Evolutionary conservation across 2,113 vertebrate genomes (phyloP), one percentile per base, ranked within the genome.

Genomic region (Dinomys branickii): DNA sequence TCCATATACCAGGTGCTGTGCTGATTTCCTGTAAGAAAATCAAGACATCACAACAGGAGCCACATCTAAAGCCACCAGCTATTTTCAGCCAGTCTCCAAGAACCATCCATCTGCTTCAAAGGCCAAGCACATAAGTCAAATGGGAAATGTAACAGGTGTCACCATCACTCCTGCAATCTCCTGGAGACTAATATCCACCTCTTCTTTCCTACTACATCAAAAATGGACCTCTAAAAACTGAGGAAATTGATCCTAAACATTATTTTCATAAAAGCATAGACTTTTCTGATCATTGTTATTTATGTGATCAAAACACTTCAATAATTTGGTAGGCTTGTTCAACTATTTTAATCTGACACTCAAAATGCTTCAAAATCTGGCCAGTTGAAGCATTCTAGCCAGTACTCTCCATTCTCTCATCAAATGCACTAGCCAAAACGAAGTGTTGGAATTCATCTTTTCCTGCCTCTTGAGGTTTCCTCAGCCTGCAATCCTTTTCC

Each of bases 321-420:
- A 20, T 86, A 71, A 90, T 90, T 84, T 83, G 52, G 54, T 56
- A 38, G 41, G 58, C 59, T 63, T 95, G 28, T 71, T 67, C 50
- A 85, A 11, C 82, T 33, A 0, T 92, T 85, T 86, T 77, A 67
- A 50, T 69, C 33, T 75, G 41, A 82, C 63, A 92, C 22, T n/a
- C 94, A 92, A 47, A 82, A 69, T 75, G 52, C 80, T 92, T 97
- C 85, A 41, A 75, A 58, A 92, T 91, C 58, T 69, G 63, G 33
- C 63, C 71, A 92, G 33, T 2, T 61, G 41, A 86, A 86, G 75
- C 44, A 83, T 35, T 86, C 56, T 12, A 82, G n/a, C 58, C 35
- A 85, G 58, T 33, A 9, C n/a, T n/a, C 19, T 41, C 44, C 58
- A 65, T 41, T 77, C 35, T 63, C 26, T 30, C 26, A 92, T 26